Evolutionary conservation across 2,888 invertebrate genomes (phyloP).

Genomic region (Xanthorhoe spadicearia): DNA sequence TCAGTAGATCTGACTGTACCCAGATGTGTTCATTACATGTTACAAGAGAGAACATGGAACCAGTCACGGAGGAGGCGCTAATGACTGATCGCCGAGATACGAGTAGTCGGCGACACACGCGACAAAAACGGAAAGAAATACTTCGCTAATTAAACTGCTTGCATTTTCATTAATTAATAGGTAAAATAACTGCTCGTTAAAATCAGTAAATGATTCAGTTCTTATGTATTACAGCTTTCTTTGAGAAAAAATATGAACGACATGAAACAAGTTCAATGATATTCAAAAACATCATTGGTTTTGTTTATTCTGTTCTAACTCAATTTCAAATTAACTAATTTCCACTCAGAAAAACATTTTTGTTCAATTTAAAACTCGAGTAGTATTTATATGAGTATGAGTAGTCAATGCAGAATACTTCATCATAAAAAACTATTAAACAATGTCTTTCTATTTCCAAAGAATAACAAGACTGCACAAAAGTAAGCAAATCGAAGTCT

Average conservation of each 20-base stretch:
- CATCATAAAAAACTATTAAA: not conserved
- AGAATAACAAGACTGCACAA: conserved; percentile 27
- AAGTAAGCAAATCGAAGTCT: conserved; percentile 52
- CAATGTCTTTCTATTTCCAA: not conserved
- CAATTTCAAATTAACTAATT: no score
- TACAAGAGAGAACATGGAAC: conserved; percentile 43
- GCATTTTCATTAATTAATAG: conserved; percentile 41
- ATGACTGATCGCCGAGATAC: conserved; percentile 68
- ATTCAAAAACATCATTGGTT: no score
- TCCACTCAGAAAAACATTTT: no score
- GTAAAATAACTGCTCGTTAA: not conserved
- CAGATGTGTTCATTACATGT: conserved; percentile 20
- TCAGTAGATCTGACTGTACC: not conserved
- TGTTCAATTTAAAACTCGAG: no score
- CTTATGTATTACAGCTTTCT: not conserved
- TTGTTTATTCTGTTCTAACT: no score
- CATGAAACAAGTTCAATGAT: no score
- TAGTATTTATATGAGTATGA: no score
- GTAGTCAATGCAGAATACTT: not conserved
- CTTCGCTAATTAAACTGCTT: conserved; percentile 26
- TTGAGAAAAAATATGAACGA: not conserved
- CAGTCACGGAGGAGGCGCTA: conserved; percentile 71
- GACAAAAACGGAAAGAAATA: conserved; percentile 29
- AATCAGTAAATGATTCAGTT: not conserved
- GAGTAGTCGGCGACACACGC: conserved; percentile 21